These are phyloP conservation scores for Zosterops japonicus DNA, from an alignment of 2,113 vertebrate species.

Conservation along the genomic window DNA sequence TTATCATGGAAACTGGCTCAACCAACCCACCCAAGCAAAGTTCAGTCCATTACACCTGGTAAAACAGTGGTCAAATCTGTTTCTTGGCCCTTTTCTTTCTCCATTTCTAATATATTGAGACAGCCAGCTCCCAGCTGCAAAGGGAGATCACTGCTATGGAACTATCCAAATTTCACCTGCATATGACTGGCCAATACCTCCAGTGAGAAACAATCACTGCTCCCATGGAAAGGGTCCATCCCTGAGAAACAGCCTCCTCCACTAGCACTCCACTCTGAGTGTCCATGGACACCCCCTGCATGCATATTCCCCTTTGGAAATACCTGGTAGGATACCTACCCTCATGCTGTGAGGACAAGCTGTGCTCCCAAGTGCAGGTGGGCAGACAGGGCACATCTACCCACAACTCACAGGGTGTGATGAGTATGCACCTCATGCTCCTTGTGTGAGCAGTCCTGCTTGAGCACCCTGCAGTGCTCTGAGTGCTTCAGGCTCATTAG, in stretches of 20 bases:
- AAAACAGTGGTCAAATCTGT: neutral
- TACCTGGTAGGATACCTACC: fast-evolving
- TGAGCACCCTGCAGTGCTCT: neutral
- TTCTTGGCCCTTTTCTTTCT: neutral
- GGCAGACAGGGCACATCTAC: fast-evolving
- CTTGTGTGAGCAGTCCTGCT: neutral
- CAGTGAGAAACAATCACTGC: neutral
- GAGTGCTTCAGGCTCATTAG: fast-evolving
- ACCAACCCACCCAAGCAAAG: neutral
- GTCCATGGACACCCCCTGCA: fast-evolving
- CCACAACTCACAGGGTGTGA: fast-evolving
- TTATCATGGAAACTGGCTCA: neutral
- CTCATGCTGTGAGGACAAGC: fast-evolving
- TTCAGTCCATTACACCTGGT: neutral
- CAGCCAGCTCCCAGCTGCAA: neutral
- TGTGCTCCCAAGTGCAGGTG: fast-evolving
- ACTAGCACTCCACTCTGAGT: fast-evolving
- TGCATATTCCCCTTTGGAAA: neutral
- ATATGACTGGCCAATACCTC: neutral
- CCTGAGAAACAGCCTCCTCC: neutral
- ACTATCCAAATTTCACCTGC: neutral
- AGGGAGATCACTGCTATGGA: neutral
- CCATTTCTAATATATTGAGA: too few species aligned
- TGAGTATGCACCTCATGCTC: fast-evolving
- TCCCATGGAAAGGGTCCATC: neutral